Evolutionary conservation across 2,113 vertebrate species (phyloP).

Genomic region (Paradoxurus hermaphroditus): DNA sequence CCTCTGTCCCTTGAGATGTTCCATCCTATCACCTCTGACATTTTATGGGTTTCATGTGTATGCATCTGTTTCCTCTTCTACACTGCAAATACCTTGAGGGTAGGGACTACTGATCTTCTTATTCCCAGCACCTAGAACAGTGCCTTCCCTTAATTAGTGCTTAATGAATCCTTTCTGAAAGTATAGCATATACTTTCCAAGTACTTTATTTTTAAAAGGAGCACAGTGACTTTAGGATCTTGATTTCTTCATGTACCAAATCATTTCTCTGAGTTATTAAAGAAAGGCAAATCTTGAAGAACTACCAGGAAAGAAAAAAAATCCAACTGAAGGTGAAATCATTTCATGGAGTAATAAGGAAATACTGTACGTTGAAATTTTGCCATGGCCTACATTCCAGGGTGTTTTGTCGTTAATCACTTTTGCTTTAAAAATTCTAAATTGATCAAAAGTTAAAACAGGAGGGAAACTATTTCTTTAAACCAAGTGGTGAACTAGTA

Average conservation of each 20-base stretch:
- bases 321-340: not conserved
- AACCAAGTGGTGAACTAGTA: not conserved
- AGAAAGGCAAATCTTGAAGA: conserved; percentile 7
- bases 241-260: not conserved
- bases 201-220: conserved; percentile 14
- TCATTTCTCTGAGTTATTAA: conserved; percentile 20
- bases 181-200: not conserved
- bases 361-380: not conserved
- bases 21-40: not conserved
- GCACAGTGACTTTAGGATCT: not conserved
- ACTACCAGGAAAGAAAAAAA: not conserved
- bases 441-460: conserved; percentile 54
- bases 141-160: not conserved
- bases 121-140: not conserved
- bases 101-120: not conserved
- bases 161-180: not conserved
- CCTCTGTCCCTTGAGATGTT: not conserved
- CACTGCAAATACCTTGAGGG: not conserved
- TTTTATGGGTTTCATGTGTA: not conserved
- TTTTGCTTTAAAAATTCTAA: conserved; percentile 68
- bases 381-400: not conserved
- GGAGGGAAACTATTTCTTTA: not conserved
- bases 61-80: not conserved
- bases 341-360: not conserved
- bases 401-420: not conserved